Base-by-base conservation (phyloP, 1,140 invertebrate genomes). In the Oryctes rhinoceros region DNA sequence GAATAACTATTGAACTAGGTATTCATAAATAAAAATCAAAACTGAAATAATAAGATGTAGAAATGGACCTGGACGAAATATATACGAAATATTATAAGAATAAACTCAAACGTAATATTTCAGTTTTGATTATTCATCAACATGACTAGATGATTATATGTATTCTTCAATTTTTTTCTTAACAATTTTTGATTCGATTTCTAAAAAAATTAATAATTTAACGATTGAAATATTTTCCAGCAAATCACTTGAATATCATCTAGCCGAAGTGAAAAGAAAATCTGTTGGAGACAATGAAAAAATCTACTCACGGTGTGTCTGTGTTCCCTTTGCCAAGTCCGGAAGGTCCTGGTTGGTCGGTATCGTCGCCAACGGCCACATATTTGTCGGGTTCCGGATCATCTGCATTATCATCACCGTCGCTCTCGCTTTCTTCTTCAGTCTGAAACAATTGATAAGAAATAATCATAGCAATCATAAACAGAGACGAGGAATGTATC, bases 251-350 rank as follows among this genome's bases (percentile, higher is more conserved):
- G 9, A 30, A 71, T 4, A 37, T 71, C 65, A 37, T 71, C 65
- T 71, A 71, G 65, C 9, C 65, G 35, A 62, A 18, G 5, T 20
- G 20, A 15, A 62, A 24, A 24, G 4, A 35, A 71, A 30, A 11
- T 71, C 11, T 24, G 53, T n/a, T 59, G 15, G n/a, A 59, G 18
- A 18, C 53, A 18, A 59, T 49, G 39, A 78, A 59, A 82, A 83
- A 84, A 85, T 87, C 76, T 90, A 91, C 90, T 91, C 89, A 91
- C 90, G 90, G 89, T 89, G 89, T 87, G 86, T 90, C 90, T 78
- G 88, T 84, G 84, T 89, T 87, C 71, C 83, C 87, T 86, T 84
- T 90, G 86, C 80, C 89, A 85, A 91, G 82, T n/a, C 90, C 90
- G 0, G 90, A 91, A 0, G 90, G 90, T 48, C 90, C 90, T 35